phyloP scores from a whole-genome alignment of 2,888 invertebrate species.

The Agrotis ipsilon region DNA sequence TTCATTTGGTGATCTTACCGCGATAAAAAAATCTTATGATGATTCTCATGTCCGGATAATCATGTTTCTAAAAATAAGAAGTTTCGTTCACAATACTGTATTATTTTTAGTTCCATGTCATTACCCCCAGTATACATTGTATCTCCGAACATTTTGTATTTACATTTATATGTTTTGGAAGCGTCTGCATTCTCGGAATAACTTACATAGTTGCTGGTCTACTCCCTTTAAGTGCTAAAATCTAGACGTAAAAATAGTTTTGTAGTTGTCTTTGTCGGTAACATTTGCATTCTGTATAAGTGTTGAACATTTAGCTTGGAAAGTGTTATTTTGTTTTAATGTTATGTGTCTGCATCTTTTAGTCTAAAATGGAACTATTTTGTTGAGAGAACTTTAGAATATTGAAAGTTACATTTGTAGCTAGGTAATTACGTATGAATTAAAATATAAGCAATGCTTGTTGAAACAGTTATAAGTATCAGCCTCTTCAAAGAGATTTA shows the following conservation, averaged over 20 bases:
- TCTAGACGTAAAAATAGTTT: slow-evolving; percentile 33
- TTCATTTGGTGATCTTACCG: no score
- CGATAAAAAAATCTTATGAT: slow-evolving; percentile 31
- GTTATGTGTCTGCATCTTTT: neutral
- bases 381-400: neutral
- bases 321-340: neutral
- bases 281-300: slow-evolving; percentile 46
- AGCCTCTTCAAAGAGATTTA: no score
- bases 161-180: slow-evolving; percentile 51
- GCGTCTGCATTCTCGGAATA: slow-evolving; percentile 58
- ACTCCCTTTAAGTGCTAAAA: slow-evolving; percentile 25
- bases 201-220: slow-evolving; percentile 42
- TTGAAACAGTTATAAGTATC: no score
- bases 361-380: neutral
- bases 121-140: slow-evolving; percentile 57
- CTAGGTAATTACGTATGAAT: no score
- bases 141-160: slow-evolving; percentile 47
- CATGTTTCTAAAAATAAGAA: slow-evolving; percentile 47
- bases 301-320: slow-evolving; percentile 6
- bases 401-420: neutral
- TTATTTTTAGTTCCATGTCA: slow-evolving; percentile 64
- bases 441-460: no score
- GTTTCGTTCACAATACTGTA: slow-evolving; percentile 36
- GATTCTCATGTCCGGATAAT: slow-evolving; percentile 35
- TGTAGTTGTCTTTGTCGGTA: slow-evolving; percentile 25